These are phyloP conservation scores for Bradypus variegatus DNA, from an alignment of 2,797 vertebrate genomes.

Conservation along the genomic window DNA sequence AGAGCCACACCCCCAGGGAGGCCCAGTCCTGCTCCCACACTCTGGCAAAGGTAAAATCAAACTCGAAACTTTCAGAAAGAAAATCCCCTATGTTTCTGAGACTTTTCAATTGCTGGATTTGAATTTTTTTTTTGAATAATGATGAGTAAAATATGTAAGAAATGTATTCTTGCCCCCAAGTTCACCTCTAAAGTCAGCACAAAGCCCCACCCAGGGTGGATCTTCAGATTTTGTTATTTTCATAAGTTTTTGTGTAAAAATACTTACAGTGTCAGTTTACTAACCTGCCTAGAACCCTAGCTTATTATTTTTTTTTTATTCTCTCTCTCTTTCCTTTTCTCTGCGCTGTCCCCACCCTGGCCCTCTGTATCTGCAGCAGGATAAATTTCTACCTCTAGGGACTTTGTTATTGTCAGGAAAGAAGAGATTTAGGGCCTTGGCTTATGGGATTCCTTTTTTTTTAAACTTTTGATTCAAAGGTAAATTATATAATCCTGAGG, in stretches of 20 bases:
- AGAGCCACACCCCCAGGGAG: background rate
- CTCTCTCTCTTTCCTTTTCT: background rate
- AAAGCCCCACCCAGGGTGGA: slow-evolving; percentile 47
- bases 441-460: slow-evolving; percentile 9
- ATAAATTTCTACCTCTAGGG: slow-evolving; percentile 1
- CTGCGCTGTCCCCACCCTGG: background rate
- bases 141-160: slow-evolving; percentile 52
- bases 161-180: slow-evolving; percentile 33
- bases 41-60: slow-evolving; percentile 43
- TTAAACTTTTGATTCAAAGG: background rate
- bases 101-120: slow-evolving; percentile 1
- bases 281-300: background rate
- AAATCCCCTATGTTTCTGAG: slow-evolving; percentile 27
- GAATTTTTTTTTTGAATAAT: slow-evolving; percentile 28
- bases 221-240: slow-evolving; percentile 51
- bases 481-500: background rate
- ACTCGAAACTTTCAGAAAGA: slow-evolving; percentile 2
- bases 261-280: slow-evolving; percentile 54
- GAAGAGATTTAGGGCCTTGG: background rate
- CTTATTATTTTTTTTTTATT: background rate
- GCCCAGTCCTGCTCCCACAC: background rate
- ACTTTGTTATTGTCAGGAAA: background rate
- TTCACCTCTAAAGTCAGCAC: slow-evolving; percentile 46
- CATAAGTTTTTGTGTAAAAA: slow-evolving; percentile 54
- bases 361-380: background rate